phyloP scores from a whole-genome alignment of 2,113 vertebrate genomes.

The Cebidichthys violaceus region DNA sequence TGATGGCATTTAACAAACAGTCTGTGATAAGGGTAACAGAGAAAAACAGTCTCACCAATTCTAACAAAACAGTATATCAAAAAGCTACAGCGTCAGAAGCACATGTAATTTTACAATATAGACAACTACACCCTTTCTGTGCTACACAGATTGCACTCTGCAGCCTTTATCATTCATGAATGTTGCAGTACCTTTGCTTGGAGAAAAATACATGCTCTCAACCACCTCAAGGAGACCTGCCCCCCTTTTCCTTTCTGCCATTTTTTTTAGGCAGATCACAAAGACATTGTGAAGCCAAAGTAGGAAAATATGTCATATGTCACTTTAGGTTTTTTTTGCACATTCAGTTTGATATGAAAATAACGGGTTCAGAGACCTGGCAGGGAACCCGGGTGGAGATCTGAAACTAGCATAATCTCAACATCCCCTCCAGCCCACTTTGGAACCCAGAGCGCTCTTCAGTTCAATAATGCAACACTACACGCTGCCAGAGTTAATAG shows the following conservation, averaged over 20 bases:
- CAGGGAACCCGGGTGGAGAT: conserved; percentile 38
- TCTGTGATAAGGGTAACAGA: background rate
- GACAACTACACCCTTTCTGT: background rate
- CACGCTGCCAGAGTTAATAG: conserved; percentile 66
- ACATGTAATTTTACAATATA: background rate
- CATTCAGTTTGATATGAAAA: conserved; percentile 60
- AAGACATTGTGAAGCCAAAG: conserved; percentile 28
- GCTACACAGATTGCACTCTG: conserved; percentile 3
- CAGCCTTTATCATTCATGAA: conserved; percentile 19
- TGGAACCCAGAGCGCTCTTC: conserved; percentile 38
- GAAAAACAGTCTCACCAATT: background rate
- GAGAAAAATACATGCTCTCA: conserved; percentile 23
- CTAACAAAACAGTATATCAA: background rate
- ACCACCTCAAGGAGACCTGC: conserved; percentile 5
- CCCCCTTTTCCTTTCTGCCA: background rate
- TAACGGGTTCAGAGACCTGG: conserved; percentile 35
- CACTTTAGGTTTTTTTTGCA: conserved; percentile 44
- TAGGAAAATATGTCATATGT: conserved; percentile 34
- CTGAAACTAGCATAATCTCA: conserved; percentile 57
- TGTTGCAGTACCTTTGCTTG: conserved; percentile 16
- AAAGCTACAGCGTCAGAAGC: background rate
- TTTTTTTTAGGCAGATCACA: conserved; percentile 1
- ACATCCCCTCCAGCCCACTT: conserved; percentile 59
- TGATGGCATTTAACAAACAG: background rate
- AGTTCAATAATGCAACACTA: conserved; percentile 74